Percentiles rank a stretch among this genome's conserved stretches.
Evolutionary conservation across 2,888 invertebrate genomes (phyloP).

Genomic region (Brachypalpus laphriformis): DNA sequence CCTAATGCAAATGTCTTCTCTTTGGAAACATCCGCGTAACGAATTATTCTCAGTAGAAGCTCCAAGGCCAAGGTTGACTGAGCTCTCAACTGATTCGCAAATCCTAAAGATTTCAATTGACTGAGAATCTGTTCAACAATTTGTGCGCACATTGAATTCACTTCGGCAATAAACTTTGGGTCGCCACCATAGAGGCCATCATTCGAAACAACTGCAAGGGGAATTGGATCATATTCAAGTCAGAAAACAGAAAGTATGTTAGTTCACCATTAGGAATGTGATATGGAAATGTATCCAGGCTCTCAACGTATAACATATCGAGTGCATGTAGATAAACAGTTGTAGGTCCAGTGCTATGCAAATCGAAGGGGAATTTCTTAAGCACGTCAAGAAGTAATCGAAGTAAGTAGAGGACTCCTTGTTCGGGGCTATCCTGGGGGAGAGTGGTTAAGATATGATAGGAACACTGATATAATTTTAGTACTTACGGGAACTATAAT

Average conservation of each 20-base stretch:
- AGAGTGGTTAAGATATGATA: background rate
- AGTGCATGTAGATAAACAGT: constrained; percentile 89
- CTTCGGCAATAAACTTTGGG: constrained; percentile 91
- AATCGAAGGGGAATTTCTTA: constrained; percentile 89
- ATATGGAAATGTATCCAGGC: constrained; percentile 93
- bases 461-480: background rate
- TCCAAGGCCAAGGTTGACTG: constrained; percentile 90
- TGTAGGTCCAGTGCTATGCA: constrained; percentile 87
- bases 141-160: constrained; percentile 90
- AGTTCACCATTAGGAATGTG: constrained; percentile 88
- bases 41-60: constrained; percentile 87
- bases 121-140: constrained; percentile 90
- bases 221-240: constrained; percentile 36
- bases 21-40: constrained; percentile 86
- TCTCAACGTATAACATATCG: constrained; percentile 90
- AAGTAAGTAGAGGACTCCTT: constrained; percentile 91
- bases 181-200: constrained; percentile 96
- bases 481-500: constrained; percentile 90
- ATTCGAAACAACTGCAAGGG: constrained; percentile 91
- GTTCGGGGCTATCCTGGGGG: constrained; percentile 93
- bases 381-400: constrained; percentile 92
- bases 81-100: constrained; percentile 86
- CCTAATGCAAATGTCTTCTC: constrained; percentile 87
- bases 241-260: constrained; percentile 76
- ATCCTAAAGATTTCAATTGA: constrained; percentile 88